phyloP scores from a whole-genome alignment of 2,797 vertebrate genomes.

The Heliangelus exortis region DNA sequence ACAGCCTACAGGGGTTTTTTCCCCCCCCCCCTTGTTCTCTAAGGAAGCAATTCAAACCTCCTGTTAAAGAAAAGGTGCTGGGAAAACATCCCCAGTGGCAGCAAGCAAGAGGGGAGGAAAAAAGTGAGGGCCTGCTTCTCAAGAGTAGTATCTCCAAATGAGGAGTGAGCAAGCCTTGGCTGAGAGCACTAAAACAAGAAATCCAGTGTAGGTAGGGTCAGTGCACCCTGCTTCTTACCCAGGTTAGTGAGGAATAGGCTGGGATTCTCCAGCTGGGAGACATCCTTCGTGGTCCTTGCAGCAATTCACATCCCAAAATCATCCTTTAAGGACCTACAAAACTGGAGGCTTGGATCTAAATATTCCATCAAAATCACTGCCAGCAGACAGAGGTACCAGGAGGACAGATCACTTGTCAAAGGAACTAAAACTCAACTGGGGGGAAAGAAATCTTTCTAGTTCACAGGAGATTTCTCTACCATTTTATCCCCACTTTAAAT shows the following conservation, averaged over 20 bases:
- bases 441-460: neutral
- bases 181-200: neutral
- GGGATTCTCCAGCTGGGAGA: neutral
- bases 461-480: neutral
- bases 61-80: constrained; percentile 23
- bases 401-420: neutral
- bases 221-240: accelerated
- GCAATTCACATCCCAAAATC: neutral
- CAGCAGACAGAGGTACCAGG: neutral
- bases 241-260: accelerated
- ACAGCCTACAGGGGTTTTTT: neutral
- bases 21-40: neutral
- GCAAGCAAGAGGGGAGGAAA: neutral
- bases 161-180: neutral
- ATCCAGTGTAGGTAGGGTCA: neutral
- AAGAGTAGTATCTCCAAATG: neutral
- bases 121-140: neutral
- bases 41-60: neutral
- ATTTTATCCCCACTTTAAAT: neutral
- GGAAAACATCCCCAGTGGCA: neutral
- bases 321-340: neutral
- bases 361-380: neutral
- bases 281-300: neutral
- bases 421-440: neutral
- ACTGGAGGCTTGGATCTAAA: neutral